Evolutionary conservation across 1,140 invertebrate species (phyloP), one percentile per base, ranked within the genome.

Genomic region (Zaprionus tsacasi): DNA sequence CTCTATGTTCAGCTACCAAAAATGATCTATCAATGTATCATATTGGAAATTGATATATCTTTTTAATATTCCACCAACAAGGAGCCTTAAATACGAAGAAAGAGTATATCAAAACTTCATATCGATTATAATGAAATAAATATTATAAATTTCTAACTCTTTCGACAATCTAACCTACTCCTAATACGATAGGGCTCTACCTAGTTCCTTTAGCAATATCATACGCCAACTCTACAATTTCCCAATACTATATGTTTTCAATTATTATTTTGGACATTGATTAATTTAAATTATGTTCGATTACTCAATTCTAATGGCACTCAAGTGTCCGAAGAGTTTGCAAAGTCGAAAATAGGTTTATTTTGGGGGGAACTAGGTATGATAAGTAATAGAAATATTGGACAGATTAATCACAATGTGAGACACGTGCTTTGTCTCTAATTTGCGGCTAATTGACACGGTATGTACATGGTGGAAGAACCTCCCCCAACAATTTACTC

Each of bases 261-360:
- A 27, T 67, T 65, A 71, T 52, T 65, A 58, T 55, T 43, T 61
- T 33, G 30, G 63, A 52, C 70, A 73, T 48, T 77, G 71, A 54
- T 63, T 75, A 65, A 60, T 60, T 66, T 71, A 17, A 52, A 71
- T 57, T 65, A 43, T 50, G 27, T 33, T 25, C 70, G 38, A 74
- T 78, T 69, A 78, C 56, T 78, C 76, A 78, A 78, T 60, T 59
- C 75, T 50, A 71, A 76, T 78, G 45, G 72, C 76, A 70, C 66
- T 78, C 60, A 64, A 78, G 61, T 78, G 76, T 76, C 72, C 11
- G 21, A 40, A 50, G 33, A 6, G 52, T 56, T 54, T 70, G 61
- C 57, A 58, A 76, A 43, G 43, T 43, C 27, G 8, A 61, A 50
- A 59, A 50, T 50, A 66, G 30, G 43, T 57, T 70, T 65, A 27